These are phyloP conservation scores for Machaerirhynchus nigripectus DNA, from an alignment of 2,113 vertebrate species.

Conservation along the genomic window DNA sequence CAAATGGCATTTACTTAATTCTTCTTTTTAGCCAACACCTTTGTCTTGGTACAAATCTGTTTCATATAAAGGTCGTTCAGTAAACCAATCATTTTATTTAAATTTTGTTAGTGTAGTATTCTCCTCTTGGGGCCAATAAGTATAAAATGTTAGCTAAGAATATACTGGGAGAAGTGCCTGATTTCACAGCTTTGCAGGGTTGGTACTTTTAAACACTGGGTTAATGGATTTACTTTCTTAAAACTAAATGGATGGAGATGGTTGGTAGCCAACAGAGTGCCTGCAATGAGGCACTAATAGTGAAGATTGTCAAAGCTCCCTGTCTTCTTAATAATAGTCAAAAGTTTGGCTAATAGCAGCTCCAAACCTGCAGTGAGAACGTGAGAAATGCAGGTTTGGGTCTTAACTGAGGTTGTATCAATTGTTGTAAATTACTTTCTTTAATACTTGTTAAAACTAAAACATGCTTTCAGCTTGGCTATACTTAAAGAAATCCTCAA, in stretches of 20 bases:
- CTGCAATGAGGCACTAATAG: conserved; percentile 57
- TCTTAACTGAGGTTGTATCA: conserved; percentile 36
- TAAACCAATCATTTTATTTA: conserved; percentile 57
- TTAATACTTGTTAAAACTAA: conserved; percentile 9
- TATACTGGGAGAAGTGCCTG: conserved; percentile 63
- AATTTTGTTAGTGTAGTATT: conserved; percentile 58
- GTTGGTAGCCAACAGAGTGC: conserved; percentile 64
- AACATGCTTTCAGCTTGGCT: conserved; percentile 36
- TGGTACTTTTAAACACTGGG: conserved; percentile 57
- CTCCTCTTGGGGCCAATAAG: conserved; percentile 36
- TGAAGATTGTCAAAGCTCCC: conserved; percentile 62
- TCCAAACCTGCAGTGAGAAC: conserved; percentile 53
- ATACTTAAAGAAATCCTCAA: conserved; percentile 18
- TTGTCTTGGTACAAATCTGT: conserved; percentile 72
- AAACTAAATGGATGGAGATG: conserved; percentile 66
- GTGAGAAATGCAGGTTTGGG: conserved; percentile 48
- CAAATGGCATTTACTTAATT: conserved; percentile 68
- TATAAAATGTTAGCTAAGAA: conserved; percentile 57
- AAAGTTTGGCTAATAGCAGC: conserved; percentile 44
- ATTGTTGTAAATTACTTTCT: conserved; percentile 30
- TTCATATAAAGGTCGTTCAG: conserved; percentile 37
- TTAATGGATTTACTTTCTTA: conserved; percentile 58
- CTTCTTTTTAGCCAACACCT: conserved; percentile 65
- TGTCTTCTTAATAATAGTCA: conserved; percentile 48
- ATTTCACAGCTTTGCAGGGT: conserved; percentile 65